phyloP scores from a whole-genome alignment of 2,888 invertebrate genomes.

The Tuberolachnus salignus region DNA sequence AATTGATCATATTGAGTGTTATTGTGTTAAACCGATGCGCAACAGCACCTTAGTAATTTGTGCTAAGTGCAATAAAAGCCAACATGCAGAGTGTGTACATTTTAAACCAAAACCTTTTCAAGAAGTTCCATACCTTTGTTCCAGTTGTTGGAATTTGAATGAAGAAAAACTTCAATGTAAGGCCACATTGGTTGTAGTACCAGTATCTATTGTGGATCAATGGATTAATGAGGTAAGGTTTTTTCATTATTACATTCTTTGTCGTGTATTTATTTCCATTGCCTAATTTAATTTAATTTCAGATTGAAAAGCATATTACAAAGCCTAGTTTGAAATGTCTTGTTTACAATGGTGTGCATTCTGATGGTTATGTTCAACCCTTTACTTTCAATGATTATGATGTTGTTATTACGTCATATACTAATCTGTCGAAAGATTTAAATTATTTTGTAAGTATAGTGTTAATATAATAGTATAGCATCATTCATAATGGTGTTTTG shows the following conservation, averaged over 20 bases:
- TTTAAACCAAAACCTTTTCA: slow-evolving; percentile 62
- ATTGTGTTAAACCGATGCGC: slow-evolving; percentile 62
- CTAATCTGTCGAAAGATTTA: slow-evolving; percentile 61
- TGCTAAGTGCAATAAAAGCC: slow-evolving; percentile 67
- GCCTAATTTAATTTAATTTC: slow-evolving; percentile 32
- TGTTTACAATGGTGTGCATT: slow-evolving; percentile 67
- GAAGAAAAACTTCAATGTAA: slow-evolving; percentile 65
- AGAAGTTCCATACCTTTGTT: slow-evolving; percentile 67
- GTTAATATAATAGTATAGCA: too few species aligned
- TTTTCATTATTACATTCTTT: slow-evolving; percentile 3
- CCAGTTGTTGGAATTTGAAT: slow-evolving; percentile 69
- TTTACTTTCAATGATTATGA: slow-evolving; percentile 70
- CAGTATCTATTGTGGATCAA: slow-evolving; percentile 71
- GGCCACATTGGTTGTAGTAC: slow-evolving; percentile 77
- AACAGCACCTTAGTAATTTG: slow-evolving; percentile 65
- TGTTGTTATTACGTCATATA: slow-evolving; percentile 76
- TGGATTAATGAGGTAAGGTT: slow-evolving; percentile 70
- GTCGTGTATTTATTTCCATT: not conserved
- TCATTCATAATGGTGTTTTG: too few species aligned
- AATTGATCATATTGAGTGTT: slow-evolving; percentile 61
- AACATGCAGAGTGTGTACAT: slow-evolving; percentile 72
- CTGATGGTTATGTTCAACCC: slow-evolving; percentile 69
- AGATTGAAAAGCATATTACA: slow-evolving; percentile 68
- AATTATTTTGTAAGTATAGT: slow-evolving; percentile 48
- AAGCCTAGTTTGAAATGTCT: slow-evolving; percentile 65